These are phyloP conservation scores for Strix uralensis DNA, from an alignment of 2,113 vertebrate genomes.

Conservation along the genomic window DNA sequence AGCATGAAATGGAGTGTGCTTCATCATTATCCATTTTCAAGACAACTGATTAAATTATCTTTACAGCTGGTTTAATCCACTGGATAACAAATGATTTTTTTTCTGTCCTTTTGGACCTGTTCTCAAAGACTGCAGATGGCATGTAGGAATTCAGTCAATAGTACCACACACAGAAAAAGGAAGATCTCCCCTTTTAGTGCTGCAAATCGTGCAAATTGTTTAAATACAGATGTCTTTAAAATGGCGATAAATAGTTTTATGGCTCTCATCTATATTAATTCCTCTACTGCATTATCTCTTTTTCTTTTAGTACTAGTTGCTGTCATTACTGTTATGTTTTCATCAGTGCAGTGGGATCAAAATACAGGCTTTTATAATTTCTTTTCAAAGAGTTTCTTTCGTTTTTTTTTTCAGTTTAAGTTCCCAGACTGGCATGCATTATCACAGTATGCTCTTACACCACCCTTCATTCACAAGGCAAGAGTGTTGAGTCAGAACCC, in stretches of 20 bases:
- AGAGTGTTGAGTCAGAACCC: not conserved
- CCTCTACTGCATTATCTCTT: not conserved
- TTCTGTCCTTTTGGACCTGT: not conserved
- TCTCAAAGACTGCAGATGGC: not conserved
- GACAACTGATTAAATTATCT: conserved; percentile 14
- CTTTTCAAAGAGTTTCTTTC: not conserved
- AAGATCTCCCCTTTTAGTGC: not conserved
- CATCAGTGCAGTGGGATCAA: not conserved
- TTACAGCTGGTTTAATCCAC: not conserved
- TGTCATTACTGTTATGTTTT: not conserved
- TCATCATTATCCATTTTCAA: conserved; percentile 1
- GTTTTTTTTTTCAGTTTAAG: not conserved
- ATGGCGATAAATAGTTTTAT: not conserved
- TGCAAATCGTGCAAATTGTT: not conserved
- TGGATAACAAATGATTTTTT: not conserved
- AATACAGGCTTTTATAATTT: not conserved
- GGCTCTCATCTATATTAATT: not conserved
- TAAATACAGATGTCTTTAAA: conserved; percentile 8
- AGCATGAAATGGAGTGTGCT: not conserved
- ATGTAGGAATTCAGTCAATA: not conserved
- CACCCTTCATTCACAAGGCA: not conserved
- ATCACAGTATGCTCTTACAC: not conserved
- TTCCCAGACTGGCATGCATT: not conserved
- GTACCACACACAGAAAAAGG: not conserved
- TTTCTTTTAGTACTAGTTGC: not conserved